These are phyloP conservation scores for Sitta carolinensis DNA, from an alignment of 2,797 vertebrate genomes.

Conservation along the genomic window DNA sequence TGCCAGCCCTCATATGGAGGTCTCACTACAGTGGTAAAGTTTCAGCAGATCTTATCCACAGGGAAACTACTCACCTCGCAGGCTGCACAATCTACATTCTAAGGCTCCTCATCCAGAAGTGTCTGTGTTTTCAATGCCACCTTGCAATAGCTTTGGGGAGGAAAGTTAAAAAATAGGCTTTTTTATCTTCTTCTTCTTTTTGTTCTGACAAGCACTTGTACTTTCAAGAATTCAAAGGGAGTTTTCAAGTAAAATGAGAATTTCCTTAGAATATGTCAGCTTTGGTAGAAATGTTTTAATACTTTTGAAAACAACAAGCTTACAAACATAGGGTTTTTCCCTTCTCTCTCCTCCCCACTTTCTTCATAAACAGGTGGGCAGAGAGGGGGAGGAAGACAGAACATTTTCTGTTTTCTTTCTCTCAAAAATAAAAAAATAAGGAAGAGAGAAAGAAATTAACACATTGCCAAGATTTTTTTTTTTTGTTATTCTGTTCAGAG, in stretches of 20 bases:
- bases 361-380: slow-evolving; percentile 11
- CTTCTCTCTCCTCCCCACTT: background rate
- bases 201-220: background rate
- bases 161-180: background rate
- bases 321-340: background rate
- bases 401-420: background rate
- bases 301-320: slow-evolving; percentile 12
- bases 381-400: background rate
- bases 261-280: slow-evolving; percentile 15
- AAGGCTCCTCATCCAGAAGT: background rate
- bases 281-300: background rate
- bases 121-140: background rate
- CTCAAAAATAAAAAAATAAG: background rate
- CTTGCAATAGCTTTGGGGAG: background rate
- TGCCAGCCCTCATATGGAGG: background rate
- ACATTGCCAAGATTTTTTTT: background rate
- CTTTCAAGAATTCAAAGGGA: background rate
- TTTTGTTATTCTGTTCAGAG: background rate
- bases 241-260: slow-evolving; percentile 4
- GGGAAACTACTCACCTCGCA: background rate
- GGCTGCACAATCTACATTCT: background rate
- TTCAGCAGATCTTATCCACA: background rate
- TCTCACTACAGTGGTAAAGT: background rate
- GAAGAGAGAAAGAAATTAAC: background rate
- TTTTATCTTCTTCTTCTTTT: background rate